A percentile compares a stretch with the other conserved stretches of the same genome.
Evolutionary conservation across 1,140 invertebrate genomes (phyloP).

Genomic region (Ganaspis sp.): DNA sequence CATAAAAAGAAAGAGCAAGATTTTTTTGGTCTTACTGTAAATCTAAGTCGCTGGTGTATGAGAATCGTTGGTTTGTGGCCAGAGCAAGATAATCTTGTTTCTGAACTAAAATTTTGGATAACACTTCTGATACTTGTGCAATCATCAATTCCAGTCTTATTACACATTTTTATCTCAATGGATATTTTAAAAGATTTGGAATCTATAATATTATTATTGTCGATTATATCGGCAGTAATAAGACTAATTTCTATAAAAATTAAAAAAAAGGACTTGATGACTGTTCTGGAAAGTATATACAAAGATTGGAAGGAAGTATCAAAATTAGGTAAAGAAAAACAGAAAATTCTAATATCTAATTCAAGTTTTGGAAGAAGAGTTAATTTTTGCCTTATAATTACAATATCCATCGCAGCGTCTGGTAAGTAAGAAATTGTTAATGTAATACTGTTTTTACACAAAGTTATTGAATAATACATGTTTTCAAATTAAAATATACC

Average conservation of each 20-base stretch:
- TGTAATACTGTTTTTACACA: not conserved
- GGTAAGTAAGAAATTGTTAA: not conserved
- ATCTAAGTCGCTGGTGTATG: not conserved
- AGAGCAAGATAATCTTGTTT: not conserved
- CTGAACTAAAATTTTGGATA: not conserved
- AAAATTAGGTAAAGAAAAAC: not conserved
- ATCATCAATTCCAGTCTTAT: not conserved
- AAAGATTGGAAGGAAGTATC: not conserved
- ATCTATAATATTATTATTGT: not conserved
- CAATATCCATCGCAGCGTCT: not conserved
- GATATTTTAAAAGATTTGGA: not conserved
- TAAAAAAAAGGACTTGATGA: not conserved
- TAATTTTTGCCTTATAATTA: not conserved
- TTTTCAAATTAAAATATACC: too few relatives aligned
- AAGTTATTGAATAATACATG: too few relatives aligned
- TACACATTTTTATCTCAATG: not conserved
- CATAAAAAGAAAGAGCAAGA: not conserved
- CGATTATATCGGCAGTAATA: not conserved
- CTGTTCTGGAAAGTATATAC: not conserved
- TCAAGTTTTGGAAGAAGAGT: not conserved
- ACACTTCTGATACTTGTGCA: not conserved
- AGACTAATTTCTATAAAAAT: not conserved
- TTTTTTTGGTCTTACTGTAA: not conserved
- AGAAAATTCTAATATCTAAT: not conserved
- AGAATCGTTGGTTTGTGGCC: not conserved